Evolutionary conservation across 2,797 vertebrate genomes (phyloP).

Genomic region (Leuciscus waleckii): DNA sequence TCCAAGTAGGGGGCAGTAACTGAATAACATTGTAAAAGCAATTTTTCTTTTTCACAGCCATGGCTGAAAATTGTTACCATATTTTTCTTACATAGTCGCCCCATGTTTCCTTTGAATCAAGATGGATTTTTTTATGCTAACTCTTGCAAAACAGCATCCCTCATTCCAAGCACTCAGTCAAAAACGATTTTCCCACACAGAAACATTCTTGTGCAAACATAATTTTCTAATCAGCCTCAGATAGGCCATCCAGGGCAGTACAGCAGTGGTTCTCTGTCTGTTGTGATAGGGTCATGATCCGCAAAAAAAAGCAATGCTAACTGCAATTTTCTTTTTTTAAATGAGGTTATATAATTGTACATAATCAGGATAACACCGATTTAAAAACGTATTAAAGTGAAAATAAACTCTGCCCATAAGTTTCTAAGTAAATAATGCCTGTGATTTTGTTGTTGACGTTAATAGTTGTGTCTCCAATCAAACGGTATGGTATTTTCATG

Average conservation of each 20-base stretch:
- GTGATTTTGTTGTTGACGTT: neutral
- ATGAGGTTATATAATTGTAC: neutral
- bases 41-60: constrained; percentile 24
- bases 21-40: neutral
- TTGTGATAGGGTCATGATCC: neutral
- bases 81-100: constrained; percentile 23
- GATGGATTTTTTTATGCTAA: constrained; percentile 17
- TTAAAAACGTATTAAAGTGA: neutral
- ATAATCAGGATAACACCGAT: neutral
- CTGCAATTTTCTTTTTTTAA: neutral
- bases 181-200: constrained; percentile 12
- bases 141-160: constrained; percentile 31
- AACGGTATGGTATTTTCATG: neutral
- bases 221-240: constrained; percentile 28
- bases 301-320: neutral
- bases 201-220: constrained; percentile 16
- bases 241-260: neutral
- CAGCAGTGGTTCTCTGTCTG: neutral
- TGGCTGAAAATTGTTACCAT: constrained; percentile 15
- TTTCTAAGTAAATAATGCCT: neutral
- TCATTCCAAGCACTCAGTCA: constrained; percentile 33
- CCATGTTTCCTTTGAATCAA: constrained; percentile 8
- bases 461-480: neutral
- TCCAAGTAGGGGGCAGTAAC: neutral
- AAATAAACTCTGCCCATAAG: neutral